Conservation (phyloP, 1,140 invertebrate genomes). For the Oppia nitens region DNA sequence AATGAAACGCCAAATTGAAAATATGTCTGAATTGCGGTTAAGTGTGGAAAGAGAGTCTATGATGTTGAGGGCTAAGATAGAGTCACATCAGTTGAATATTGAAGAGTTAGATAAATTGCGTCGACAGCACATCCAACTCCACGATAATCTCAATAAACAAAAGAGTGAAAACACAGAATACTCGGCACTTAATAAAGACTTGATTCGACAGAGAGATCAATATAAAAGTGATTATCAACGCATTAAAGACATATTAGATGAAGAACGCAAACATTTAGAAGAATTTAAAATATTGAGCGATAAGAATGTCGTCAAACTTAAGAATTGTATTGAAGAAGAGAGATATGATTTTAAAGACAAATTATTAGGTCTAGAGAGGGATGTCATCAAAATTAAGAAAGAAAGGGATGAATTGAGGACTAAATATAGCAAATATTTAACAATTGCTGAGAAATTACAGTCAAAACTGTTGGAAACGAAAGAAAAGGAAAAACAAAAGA, state of each 20-base stretch:
- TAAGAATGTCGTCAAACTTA: neutral
- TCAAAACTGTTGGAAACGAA: neutral
- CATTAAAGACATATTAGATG: conserved; percentile 3
- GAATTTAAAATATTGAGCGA: conserved; percentile 9
- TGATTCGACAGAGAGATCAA: neutral
- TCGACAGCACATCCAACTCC: conserved; percentile 1
- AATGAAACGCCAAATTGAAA: neutral
- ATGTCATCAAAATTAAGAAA: neutral
- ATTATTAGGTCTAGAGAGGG: conserved; percentile 5
- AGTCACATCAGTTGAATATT: neutral
- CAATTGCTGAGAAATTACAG: neutral
- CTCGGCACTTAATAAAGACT: conserved; percentile 9
- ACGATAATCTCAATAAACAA: conserved; percentile 12
- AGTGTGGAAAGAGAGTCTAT: conserved; percentile 10
- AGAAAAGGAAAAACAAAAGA: neutral
- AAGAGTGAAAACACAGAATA: neutral
- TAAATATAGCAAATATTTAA: neutral
- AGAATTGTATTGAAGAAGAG: conserved; percentile 10
- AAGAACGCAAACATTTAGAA: conserved; percentile 3
- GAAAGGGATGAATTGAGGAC: neutral
- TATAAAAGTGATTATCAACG: conserved; percentile 2
- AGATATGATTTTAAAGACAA: conserved; percentile 1
- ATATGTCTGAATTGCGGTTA: neutral
- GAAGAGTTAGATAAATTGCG: conserved; percentile 11
- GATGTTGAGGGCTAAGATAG: conserved; percentile 11